Percentiles rank a stretch among this genome's conserved stretches.
Conservation (phyloP, 2,797 vertebrate genomes). For the Clarias fuscus region DNA sequence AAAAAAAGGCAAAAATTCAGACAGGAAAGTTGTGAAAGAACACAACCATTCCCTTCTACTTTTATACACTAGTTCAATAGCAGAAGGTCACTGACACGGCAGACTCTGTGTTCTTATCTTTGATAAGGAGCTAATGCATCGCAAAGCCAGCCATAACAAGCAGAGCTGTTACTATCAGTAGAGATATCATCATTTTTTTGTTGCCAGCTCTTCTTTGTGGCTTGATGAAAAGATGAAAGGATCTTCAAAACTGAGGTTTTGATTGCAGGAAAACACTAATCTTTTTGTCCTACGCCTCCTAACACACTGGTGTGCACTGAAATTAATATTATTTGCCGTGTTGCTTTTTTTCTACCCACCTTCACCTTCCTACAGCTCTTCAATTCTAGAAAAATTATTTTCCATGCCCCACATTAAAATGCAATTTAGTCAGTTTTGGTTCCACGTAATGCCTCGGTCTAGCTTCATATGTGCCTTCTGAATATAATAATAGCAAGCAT, state of each 20-base stretch:
- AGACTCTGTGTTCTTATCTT: background rate
- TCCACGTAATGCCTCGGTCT: background rate
- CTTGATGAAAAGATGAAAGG: constrained; percentile 44
- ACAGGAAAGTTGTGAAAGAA: background rate
- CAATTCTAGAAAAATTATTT: background rate
- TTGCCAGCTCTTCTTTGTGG: constrained; percentile 39
- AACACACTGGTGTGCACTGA: constrained; percentile 9
- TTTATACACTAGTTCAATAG: background rate
- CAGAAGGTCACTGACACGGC: constrained; percentile 26
- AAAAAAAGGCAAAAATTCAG: background rate
- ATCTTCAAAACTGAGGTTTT: constrained; percentile 13
- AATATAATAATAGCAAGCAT: constrained; percentile 6
- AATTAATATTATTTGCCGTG: constrained; percentile 25
- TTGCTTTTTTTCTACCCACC: background rate
- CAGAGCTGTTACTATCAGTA: constrained; percentile 30
- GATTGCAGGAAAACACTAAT: constrained; percentile 40
- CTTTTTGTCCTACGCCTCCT: background rate
- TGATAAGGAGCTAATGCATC: background rate
- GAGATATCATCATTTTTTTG: constrained; percentile 35
- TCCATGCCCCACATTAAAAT: background rate
- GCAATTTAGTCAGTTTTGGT: background rate
- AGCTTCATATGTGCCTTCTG: background rate
- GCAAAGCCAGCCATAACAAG: constrained; percentile 40
- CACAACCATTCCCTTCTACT: background rate
- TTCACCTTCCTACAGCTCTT: constrained; percentile 1